Percentiles rank a stretch among this genome's conserved stretches.
These are phyloP conservation scores for Dallia pectoralis DNA, from an alignment of 2,797 vertebrate species.

Conservation along the genomic window DNA sequence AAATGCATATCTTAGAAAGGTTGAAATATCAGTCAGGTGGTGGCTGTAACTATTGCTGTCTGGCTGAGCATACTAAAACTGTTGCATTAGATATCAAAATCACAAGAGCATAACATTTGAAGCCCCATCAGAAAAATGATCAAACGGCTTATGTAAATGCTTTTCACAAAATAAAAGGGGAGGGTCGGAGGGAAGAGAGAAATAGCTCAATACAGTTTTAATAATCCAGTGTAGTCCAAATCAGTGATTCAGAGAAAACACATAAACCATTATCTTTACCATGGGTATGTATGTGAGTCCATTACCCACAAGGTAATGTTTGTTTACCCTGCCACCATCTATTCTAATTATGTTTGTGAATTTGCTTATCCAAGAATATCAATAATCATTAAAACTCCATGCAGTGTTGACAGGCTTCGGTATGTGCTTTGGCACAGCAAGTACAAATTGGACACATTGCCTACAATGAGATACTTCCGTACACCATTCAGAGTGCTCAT, in stretches of 20 bases:
- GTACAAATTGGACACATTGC: no score
- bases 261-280: not conserved
- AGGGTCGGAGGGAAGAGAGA: not conserved
- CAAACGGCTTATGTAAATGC: not conserved
- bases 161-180: not conserved
- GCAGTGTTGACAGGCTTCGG: no score
- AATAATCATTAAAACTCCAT: slow-evolving; percentile 94
- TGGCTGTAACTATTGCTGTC: slow-evolving; percentile 34
- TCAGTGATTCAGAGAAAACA: not conserved
- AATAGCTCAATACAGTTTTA: not conserved
- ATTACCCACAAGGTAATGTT: slow-evolving; percentile 85
- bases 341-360: slow-evolving; percentile 93
- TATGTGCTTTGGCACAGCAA: no score
- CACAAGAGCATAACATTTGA: not conserved
- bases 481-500: no score
- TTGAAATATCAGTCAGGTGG: slow-evolving; percentile 48
- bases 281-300: slow-evolving; percentile 47
- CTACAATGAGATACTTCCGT: no score
- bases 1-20: slow-evolving; percentile 48
- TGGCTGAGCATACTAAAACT: not conserved
- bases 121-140: not conserved
- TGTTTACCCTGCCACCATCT: slow-evolving; percentile 86
- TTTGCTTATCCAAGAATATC: slow-evolving; percentile 95
- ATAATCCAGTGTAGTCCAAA: not conserved
- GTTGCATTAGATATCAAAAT: not conserved